These are phyloP conservation scores for Steatornis caripensis DNA, from an alignment of 2,113 vertebrate species.

Conservation along the genomic window DNA sequence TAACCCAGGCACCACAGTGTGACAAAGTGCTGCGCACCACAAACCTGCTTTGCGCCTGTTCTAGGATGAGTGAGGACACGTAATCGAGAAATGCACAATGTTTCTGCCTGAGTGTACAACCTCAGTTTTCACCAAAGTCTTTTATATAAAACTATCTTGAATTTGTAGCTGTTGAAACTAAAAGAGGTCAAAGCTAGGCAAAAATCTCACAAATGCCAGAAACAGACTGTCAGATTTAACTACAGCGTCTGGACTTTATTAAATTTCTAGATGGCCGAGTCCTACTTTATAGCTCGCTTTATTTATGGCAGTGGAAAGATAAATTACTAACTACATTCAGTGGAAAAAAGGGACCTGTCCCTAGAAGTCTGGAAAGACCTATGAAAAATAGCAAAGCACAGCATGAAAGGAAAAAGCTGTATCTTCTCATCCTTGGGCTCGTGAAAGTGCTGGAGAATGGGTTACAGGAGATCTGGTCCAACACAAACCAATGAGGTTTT, in stretches of 20 bases:
- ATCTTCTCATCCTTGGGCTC: background rate
- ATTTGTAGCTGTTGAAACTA: background rate
- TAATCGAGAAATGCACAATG: background rate
- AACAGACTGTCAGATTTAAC: background rate
- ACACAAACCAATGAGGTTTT: fast-evolving
- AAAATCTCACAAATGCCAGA: background rate
- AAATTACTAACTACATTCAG: background rate
- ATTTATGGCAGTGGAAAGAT: background rate
- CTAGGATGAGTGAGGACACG: fast-evolving
- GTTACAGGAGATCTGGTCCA: background rate
- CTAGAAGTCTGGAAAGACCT: background rate
- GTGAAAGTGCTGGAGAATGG: background rate
- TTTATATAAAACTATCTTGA: background rate
- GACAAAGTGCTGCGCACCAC: background rate
- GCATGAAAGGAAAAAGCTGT: background rate
- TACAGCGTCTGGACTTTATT: background rate
- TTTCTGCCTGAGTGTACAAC: background rate
- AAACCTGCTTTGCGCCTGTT: background rate
- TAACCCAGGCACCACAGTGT: background rate
- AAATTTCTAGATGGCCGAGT: background rate
- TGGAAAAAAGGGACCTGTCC: background rate
- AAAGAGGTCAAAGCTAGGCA: background rate
- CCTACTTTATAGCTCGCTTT: background rate
- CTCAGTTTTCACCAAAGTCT: background rate
- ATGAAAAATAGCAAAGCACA: background rate